phyloP scores from a whole-genome alignment of 2,888 invertebrate species.

The Drosophila infuscata region DNA sequence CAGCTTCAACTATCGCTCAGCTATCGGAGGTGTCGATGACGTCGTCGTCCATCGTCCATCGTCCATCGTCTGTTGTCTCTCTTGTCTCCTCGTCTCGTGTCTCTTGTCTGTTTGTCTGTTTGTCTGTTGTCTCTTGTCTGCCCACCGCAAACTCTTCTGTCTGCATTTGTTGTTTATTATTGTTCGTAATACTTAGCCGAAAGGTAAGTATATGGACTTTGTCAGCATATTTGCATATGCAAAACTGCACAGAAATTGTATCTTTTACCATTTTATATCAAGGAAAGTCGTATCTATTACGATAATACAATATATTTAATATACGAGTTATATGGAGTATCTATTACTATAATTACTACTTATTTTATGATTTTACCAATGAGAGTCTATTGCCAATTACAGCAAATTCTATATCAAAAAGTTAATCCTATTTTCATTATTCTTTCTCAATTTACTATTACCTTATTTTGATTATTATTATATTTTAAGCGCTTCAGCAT shows the following conservation, averaged over 20 bases:
- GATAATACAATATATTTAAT: background rate
- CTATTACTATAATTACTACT: background rate
- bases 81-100: background rate
- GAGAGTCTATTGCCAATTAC: background rate
- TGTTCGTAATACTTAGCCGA: conserved; percentile 49
- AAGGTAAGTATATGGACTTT: conserved; percentile 37
- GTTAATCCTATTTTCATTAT: background rate
- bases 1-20: conserved; percentile 57
- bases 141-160: conserved; percentile 27
- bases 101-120: conserved; percentile 7
- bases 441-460: background rate
- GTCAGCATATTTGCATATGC: conserved; percentile 16
- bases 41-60: conserved; percentile 61
- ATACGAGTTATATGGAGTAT: background rate
- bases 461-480: background rate
- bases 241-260: background rate
- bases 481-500: too few species aligned
- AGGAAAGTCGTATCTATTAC: background rate
- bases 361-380: background rate
- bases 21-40: conserved; percentile 82
- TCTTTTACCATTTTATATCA: background rate
- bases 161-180: conserved; percentile 48
- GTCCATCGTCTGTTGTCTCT: conserved; percentile 26
- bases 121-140: conserved; percentile 18
- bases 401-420: background rate